phyloP scores from a whole-genome alignment of 2,113 vertebrate species.

The Phycodurus eques region DNA sequence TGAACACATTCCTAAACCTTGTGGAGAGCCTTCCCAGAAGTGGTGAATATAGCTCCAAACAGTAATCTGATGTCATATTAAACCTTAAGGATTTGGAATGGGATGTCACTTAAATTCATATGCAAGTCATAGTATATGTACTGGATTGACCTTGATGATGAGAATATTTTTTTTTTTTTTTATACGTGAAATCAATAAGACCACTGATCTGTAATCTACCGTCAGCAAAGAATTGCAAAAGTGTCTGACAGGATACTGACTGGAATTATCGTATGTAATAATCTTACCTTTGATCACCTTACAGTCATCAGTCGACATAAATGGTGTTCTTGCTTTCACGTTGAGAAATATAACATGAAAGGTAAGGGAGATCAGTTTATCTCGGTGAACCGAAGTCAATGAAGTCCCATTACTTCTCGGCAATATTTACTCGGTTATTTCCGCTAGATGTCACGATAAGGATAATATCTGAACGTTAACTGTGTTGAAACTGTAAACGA shows the following conservation, averaged over 20 bases:
- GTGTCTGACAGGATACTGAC: not conserved
- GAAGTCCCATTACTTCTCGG: not conserved
- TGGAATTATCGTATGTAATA: not conserved
- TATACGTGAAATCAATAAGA: no score
- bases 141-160: no score
- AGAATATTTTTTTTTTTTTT: no score
- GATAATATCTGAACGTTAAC: not conserved
- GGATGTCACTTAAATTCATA: no score
- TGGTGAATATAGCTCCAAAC: no score
- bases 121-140: no score
- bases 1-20: no score
- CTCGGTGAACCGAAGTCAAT: not conserved
- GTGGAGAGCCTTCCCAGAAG: no score
- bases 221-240: not conserved
- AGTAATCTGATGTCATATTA: no score
- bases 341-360: not conserved
- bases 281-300: not conserved
- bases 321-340: not conserved
- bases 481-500: not conserved
- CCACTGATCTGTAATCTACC: no score
- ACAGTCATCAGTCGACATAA: not conserved
- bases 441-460: not conserved
- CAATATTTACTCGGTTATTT: not conserved
- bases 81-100: no score
- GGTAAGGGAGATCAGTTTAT: not conserved